Evolutionary conservation across 2,113 vertebrate species (phyloP), one percentile per base, ranked within the genome.

Genomic region (Neodontobutis hainanensis): DNA sequence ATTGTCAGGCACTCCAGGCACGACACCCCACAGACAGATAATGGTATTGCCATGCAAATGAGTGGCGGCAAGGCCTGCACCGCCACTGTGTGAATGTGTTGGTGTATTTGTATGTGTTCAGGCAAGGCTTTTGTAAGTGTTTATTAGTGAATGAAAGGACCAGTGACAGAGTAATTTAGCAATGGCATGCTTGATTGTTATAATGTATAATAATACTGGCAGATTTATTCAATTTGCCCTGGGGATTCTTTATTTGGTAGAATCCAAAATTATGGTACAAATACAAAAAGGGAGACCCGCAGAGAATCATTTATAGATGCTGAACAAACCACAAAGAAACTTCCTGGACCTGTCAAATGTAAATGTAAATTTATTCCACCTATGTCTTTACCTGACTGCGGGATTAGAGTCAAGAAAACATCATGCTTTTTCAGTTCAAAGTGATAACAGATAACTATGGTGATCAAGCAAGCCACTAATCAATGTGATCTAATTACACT

Each of bases 41-140:
- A 90, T 91, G 82, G 89, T 81, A 89, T 89, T 90, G 86, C 89
- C 77, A 92, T 91, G 90, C 87, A 92, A 93, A 92, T 92, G 82
- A 90, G 86, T 61, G 34, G 70, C 57, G 60, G 75, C 71, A 81
- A 78, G 73, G 77, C 82, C 73, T 56, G 44, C 38, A 72, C 80
- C 47, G 76, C 73, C 64, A 78, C 59, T 69, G 74, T 60, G 58
- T 47, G 59, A 56, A 63, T 73, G 65, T 71, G 74, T 78, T 69
- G 61, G 63, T 36, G 75, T 44, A 9, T 68, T 56, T 40, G 65
- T 77, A 83, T 85, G 77, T 74, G 70, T 61, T 80, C 85, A 81
- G 60, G 81, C 56, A 6, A 82, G 81, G 62, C 46, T 76, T 84
- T 89, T 82, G 67, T 86, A 80, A 68, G 81, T 77, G 84, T 85